Evolutionary conservation across 2,888 invertebrate species (phyloP).

Genomic region (Pseudanteris insignis): DNA sequence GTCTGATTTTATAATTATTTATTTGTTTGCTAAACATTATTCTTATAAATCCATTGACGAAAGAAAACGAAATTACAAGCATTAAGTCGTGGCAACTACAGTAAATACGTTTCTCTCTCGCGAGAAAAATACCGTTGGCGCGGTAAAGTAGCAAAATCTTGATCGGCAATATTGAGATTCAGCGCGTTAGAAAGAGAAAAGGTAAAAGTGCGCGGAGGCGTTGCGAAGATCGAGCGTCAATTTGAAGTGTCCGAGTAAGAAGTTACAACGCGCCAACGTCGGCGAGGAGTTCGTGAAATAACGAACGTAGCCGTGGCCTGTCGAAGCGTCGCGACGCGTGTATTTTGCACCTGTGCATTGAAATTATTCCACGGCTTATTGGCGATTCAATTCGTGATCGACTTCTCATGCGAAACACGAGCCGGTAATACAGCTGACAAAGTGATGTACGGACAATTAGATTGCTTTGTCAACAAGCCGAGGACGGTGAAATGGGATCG

Average conservation of each 20-base stretch:
- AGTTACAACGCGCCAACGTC: conserved; percentile 8
- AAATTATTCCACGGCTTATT: conserved; percentile 21
- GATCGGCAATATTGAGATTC: too few species aligned
- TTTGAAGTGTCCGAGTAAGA: conserved; percentile 3
- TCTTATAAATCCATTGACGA: too few species aligned
- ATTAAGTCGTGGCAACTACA: too few species aligned
- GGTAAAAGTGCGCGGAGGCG: background rate
- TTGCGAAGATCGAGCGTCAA: conserved; percentile 10
- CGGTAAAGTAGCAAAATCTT: too few species aligned
- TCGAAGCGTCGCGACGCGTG: conserved; percentile 6
- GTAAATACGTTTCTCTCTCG: too few species aligned
- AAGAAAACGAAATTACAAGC: background rate
- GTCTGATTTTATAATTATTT: too few species aligned
- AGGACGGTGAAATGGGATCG: background rate
- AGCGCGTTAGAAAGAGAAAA: background rate
- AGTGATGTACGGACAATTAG: conserved; percentile 18
- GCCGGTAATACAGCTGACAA: conserved; percentile 9
- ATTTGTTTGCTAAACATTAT: too few species aligned
- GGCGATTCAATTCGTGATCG: conserved; percentile 23
- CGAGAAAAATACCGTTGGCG: too few species aligned
- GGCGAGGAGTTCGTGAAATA: conserved; percentile 21
- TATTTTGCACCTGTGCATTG: conserved; percentile 17
- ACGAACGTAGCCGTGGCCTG: too few species aligned
- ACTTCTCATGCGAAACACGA: conserved; percentile 14
- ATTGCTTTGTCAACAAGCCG: conserved; percentile 10